These are phyloP conservation scores for Tupaia tana DNA, from an alignment of 2,113 vertebrate genomes.

Conservation along the genomic window DNA sequence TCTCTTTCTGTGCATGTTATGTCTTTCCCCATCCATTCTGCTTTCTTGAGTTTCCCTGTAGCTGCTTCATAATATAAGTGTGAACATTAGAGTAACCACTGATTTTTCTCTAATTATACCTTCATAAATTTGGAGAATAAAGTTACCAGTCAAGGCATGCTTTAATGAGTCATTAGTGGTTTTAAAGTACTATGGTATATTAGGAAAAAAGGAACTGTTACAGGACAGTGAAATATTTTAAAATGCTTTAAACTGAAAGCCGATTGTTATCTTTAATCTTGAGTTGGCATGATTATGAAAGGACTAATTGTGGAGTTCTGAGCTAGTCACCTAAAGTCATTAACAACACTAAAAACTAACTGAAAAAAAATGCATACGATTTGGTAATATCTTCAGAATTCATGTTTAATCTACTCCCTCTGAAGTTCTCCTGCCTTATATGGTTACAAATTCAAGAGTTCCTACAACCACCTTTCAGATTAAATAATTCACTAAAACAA, in stretches of 20 bases:
- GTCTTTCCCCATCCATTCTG: background rate
- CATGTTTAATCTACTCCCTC: background rate
- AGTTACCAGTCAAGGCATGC: background rate
- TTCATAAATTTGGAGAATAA: background rate
- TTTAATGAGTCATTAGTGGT: background rate
- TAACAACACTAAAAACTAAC: slow-evolving; percentile 11
- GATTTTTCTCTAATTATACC: slow-evolving; percentile 42
- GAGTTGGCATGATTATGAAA: slow-evolving; percentile 47
- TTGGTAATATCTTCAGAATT: slow-evolving; percentile 14
- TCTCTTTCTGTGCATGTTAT: background rate
- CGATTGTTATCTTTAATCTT: slow-evolving; percentile 25
- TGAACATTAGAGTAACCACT: background rate
- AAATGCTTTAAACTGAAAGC: slow-evolving; percentile 31
- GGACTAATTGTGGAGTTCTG: background rate
- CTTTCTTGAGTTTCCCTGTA: background rate
- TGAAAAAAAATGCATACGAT: background rate
- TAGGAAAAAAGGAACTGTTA: background rate
- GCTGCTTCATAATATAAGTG: background rate
- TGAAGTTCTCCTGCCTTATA: background rate
- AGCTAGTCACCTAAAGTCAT: background rate
- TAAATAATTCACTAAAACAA: background rate
- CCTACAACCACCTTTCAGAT: too few relatives aligned
- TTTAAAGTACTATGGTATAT: background rate
- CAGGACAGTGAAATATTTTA: slow-evolving; percentile 6
- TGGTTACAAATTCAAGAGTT: background rate